These are phyloP conservation scores for human (Homo sapiens) DNA, from an alignment of 2,113 vertebrate genomes.

Conservation along the genomic window DNA sequence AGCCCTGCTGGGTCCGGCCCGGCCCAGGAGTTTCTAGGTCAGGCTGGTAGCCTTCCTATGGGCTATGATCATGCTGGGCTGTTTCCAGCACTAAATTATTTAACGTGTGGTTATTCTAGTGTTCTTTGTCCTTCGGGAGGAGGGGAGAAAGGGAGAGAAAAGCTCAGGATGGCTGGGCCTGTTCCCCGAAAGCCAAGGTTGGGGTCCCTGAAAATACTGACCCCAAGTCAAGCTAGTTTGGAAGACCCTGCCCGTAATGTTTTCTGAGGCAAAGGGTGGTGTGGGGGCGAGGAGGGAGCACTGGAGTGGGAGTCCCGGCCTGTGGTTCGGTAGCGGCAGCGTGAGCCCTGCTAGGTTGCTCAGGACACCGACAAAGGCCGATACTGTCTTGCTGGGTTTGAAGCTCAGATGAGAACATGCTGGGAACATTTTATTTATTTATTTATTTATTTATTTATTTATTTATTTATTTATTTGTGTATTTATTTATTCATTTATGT, in stretches of 20 bases:
- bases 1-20: not conserved
- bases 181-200: not conserved
- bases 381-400: not conserved
- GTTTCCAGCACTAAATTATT: not conserved
- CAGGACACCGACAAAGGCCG: not conserved
- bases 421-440: not conserved
- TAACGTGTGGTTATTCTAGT: not conserved
- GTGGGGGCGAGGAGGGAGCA: accelerated
- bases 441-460: too few relatives aligned
- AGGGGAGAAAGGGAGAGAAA: not conserved
- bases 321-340: accelerated
- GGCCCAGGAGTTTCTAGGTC: not conserved
- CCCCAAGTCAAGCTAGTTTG: accelerated
- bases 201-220: not conserved
- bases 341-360: not conserved
- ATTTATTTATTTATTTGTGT: too few relatives aligned
- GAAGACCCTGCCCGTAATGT: too few relatives aligned
- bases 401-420: not conserved
- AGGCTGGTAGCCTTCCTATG: not conserved
- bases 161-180: not conserved
- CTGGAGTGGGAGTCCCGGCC: not conserved
- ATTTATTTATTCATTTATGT: too few relatives aligned
- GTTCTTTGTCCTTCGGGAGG: not conserved
- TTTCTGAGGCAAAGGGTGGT: not conserved
- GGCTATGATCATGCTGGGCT: not conserved